Conservation (phyloP, 2,113 vertebrate species). For the Nycticebus coucang region DNA sequence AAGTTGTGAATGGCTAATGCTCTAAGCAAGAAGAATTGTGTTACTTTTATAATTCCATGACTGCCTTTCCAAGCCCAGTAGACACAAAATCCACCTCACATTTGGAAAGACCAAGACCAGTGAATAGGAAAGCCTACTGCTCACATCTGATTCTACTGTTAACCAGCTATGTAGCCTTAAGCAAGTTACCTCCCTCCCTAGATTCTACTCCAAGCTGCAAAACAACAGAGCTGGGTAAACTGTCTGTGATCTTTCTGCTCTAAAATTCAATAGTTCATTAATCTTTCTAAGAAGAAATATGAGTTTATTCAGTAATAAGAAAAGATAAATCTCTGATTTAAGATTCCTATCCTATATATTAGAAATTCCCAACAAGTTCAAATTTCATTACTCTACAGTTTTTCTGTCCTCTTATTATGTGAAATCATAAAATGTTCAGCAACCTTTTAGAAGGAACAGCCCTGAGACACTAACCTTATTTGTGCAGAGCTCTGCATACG, state of each 20-base stretch:
- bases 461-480: conserved; percentile 86
- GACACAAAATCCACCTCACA: background rate
- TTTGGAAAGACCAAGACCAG: background rate
- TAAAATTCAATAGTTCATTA: background rate
- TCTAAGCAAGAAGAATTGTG: background rate
- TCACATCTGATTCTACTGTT: background rate
- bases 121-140: background rate
- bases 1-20: background rate
- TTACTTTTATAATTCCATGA: background rate
- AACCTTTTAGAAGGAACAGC: background rate
- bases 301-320: background rate
- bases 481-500: conserved; percentile 91
- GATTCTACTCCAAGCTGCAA: background rate
- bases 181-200: background rate
- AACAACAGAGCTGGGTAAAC: background rate
- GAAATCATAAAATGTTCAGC: background rate
- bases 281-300: conserved; percentile 15
- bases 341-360: background rate
- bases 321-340: background rate
- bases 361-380: background rate
- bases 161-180: background rate
- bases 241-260: background rate
- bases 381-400: background rate
- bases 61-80: background rate
- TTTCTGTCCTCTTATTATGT: background rate